Evolutionary conservation across 2,888 invertebrate genomes (phyloP).

Genomic region (Melanchra persicariae): DNA sequence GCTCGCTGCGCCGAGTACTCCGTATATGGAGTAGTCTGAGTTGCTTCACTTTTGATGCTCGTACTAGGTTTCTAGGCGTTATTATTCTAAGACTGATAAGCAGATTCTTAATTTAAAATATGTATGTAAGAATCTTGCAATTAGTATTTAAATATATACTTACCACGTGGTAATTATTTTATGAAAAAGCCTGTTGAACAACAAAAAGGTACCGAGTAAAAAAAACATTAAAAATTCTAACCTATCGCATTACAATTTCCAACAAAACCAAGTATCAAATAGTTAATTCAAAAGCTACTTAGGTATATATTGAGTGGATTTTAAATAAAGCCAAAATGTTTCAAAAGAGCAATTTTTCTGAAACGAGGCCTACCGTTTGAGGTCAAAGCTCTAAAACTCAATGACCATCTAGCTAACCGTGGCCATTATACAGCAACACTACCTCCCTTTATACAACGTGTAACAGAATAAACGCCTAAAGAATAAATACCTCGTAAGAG

Average conservation of each 20-base stretch:
- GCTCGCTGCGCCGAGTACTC: too few species aligned
- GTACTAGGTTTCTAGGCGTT: too few species aligned
- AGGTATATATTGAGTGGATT: slow-evolving; percentile 44
- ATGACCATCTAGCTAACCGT: slow-evolving; percentile 69
- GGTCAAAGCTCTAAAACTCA: slow-evolving; percentile 71
- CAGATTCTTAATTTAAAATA: too few species aligned
- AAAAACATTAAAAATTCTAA: neutral
- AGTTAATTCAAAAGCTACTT: slow-evolving; percentile 45
- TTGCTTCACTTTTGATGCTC: too few species aligned
- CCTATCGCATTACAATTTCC: slow-evolving; percentile 20
- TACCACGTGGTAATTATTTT: too few species aligned
- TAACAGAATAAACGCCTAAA: too few species aligned
- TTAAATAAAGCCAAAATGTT: slow-evolving; percentile 62
- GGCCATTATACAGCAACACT: slow-evolving; percentile 67
- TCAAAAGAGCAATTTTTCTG: slow-evolving; percentile 63
- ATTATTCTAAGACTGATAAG: too few species aligned
- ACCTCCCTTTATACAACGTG: slow-evolving; percentile 64
- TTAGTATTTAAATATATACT: too few species aligned
- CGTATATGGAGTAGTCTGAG: too few species aligned
- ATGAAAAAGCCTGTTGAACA: neutral
- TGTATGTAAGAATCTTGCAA: too few species aligned
- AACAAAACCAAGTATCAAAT: slow-evolving; percentile 30
- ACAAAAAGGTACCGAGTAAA: too few species aligned
- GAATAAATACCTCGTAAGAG: too few species aligned
- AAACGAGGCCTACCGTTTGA: slow-evolving; percentile 65